Conservation (phyloP, 2,797 vertebrate species). For the Anomalospiza imberbis region DNA sequence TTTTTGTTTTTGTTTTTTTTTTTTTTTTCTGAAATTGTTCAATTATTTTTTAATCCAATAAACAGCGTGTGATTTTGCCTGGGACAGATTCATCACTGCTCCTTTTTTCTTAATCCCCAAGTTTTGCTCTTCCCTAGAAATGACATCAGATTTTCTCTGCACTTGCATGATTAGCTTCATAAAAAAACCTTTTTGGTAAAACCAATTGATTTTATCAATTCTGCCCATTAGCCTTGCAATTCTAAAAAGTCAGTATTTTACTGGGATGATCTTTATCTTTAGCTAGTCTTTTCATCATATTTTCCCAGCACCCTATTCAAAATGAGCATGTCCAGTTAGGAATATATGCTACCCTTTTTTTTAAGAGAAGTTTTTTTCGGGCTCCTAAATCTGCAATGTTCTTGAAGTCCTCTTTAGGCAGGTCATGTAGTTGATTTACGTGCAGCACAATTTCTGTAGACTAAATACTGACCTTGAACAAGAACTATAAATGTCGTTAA, state of each 20-base stretch:
- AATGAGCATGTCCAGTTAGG: background rate
- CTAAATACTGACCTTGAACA: background rate
- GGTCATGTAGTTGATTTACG: background rate
- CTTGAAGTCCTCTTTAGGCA: background rate
- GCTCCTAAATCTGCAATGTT: background rate
- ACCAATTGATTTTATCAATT: background rate
- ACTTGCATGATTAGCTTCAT: background rate
- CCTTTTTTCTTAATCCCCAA: background rate
- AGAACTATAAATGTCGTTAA: background rate
- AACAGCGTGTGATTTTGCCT: background rate
- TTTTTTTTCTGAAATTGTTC: background rate
- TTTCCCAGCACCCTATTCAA: background rate
- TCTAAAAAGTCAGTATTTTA: background rate
- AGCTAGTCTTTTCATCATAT: background rate
- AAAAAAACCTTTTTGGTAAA: background rate
- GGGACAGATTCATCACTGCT: background rate
- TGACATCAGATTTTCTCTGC: background rate
- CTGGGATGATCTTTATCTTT: background rate
- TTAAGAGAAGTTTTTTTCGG: background rate
- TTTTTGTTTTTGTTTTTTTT: background rate
- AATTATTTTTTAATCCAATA: background rate
- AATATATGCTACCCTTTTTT: background rate
- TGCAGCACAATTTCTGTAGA: background rate
- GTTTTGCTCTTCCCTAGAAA: background rate
- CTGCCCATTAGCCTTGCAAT: background rate